Evolutionary conservation across 2,888 invertebrate species (phyloP).

Genomic region (Colostygia pectinataria): DNA sequence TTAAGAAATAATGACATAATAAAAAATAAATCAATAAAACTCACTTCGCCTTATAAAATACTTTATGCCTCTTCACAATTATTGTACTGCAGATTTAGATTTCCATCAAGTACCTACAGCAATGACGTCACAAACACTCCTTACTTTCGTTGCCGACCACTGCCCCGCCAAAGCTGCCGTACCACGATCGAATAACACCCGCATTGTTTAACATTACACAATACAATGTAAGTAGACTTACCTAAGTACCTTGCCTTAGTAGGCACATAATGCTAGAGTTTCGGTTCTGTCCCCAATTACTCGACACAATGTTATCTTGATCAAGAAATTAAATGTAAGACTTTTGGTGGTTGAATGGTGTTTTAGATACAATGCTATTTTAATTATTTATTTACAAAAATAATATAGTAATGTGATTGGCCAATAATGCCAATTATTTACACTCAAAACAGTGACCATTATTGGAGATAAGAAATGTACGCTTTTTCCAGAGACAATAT

Average conservation of each 20-base stretch:
- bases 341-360: not conserved
- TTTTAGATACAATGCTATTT: constrained; percentile 1
- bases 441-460: no score
- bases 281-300: constrained; percentile 13
- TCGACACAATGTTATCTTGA: constrained; percentile 31
- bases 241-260: not conserved
- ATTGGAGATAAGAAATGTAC: no score
- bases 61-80: no score
- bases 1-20: no score
- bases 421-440: not conserved
- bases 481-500: no score
- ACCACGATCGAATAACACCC: constrained; percentile 24
- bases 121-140: constrained; percentile 4
- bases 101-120: no score
- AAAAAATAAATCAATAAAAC: no score
- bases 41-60: no score
- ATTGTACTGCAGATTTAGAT: no score
- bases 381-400: no score
- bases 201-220: constrained; percentile 30
- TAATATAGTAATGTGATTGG: no score
- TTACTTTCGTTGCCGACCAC: constrained; percentile 13
- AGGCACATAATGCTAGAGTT: constrained; percentile 17
- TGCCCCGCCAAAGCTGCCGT: constrained; percentile 15
- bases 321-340: constrained; percentile 9
- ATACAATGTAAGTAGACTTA: constrained; percentile 24